A percentile compares a stretch with the other conserved stretches of the same genome.
Conservation (phyloP, 2,113 vertebrate species). For the Periophthalmodon schlosseri region DNA sequence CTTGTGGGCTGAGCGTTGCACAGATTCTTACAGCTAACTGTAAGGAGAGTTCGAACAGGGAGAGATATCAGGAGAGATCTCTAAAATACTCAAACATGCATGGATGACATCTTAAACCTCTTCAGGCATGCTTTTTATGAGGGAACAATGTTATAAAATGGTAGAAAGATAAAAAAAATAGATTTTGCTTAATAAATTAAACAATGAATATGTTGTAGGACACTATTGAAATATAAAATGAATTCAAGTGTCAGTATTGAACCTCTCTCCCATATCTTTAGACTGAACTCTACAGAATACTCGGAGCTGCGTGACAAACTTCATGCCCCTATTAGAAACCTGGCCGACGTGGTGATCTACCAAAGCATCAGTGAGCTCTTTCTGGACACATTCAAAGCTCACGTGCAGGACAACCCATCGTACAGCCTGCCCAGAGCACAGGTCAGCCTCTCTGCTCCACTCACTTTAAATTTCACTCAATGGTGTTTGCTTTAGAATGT, state of each 20-base stretch:
- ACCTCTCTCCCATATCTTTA: constrained; percentile 46
- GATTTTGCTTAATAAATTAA: too few species aligned
- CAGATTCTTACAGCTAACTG: too few species aligned
- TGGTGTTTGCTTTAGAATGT: background rate
- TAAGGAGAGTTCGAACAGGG: too few species aligned
- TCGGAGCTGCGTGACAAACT: constrained; percentile 89
- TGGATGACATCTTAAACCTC: too few species aligned
- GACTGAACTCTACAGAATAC: constrained; percentile 89
- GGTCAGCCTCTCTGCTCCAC: constrained; percentile 67
- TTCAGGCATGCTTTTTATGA: too few species aligned
- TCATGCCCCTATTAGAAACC: constrained; percentile 84
- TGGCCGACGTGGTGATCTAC: constrained; percentile 89
- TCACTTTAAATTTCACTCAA: background rate
- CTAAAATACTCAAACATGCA: too few species aligned
- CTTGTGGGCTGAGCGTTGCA: too few species aligned
- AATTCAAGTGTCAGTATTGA: background rate
- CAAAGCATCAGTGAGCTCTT: constrained; percentile 92
- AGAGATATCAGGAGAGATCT: too few species aligned
- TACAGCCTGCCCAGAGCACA: constrained; percentile 83
- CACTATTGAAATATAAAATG: background rate
- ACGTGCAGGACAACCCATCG: constrained; percentile 85
- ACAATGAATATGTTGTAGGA: too few species aligned
- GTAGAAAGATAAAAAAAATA: too few species aligned
- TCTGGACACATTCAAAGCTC: constrained; percentile 88
- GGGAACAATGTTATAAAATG: too few species aligned